phyloP scores from a whole-genome alignment of 1,140 invertebrate genomes.

The Hycleus phaleratus region DNA sequence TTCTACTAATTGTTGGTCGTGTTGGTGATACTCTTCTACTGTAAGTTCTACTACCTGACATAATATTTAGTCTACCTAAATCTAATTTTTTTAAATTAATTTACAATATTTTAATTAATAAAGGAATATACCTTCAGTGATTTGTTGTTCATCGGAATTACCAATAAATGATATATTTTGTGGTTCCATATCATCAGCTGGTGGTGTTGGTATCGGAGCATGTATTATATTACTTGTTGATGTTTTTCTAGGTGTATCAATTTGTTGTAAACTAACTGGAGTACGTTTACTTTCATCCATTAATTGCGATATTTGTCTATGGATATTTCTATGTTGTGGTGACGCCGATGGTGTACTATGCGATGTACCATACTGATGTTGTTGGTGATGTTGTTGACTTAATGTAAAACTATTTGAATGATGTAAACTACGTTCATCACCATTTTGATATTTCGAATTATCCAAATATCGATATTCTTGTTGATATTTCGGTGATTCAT shows the following conservation, averaged over 20 bases:
- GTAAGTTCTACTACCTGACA: constrained; percentile 78
- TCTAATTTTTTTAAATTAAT: constrained; percentile 32
- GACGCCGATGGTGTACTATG: constrained; percentile 40
- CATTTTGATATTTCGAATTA: constrained; percentile 36
- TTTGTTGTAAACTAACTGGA: constrained; percentile 21
- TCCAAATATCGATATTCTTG: constrained; percentile 11
- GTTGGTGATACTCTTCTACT: constrained; percentile 72
- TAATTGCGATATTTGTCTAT: constrained; percentile 40
- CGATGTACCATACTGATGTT: constrained; percentile 39
- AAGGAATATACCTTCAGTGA: constrained; percentile 28
- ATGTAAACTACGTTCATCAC: constrained; percentile 31
- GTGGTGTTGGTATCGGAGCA: constrained; percentile 53
- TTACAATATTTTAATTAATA: background rate
- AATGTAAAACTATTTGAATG: constrained; percentile 38
- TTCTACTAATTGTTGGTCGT: constrained; percentile 59
- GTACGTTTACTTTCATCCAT: constrained; percentile 29
- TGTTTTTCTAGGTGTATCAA: constrained; percentile 5
- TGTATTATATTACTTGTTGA: constrained; percentile 40
- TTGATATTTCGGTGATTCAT: constrained; percentile 16
- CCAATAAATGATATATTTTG: constrained; percentile 89
- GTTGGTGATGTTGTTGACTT: constrained; percentile 37
- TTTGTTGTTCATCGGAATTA: constrained; percentile 45
- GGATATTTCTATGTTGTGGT: constrained; percentile 38
- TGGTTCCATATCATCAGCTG: constrained; percentile 78
- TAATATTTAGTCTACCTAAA: constrained; percentile 69